Evolutionary conservation across 2,113 vertebrate species (phyloP), one percentile per base, ranked within the genome.

Genomic region (Lipophrys pholis): DNA sequence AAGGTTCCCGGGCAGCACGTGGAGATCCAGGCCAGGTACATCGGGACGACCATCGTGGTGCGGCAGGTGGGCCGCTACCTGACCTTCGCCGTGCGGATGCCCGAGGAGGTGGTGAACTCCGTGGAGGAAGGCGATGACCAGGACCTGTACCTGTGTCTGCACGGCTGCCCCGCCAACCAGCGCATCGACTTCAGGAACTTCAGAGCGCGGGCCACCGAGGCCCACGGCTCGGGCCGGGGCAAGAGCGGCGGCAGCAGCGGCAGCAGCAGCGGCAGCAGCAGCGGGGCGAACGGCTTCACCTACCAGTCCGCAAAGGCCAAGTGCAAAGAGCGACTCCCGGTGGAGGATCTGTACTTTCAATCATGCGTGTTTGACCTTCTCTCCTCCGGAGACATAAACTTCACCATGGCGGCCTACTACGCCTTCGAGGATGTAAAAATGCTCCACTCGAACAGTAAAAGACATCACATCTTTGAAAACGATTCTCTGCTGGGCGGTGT

Each of bases 301-400:
- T 96, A 95, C 0, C 94, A 96, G 79, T 92, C 95, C 0, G 97
- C 97, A 30, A 95, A 84, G 1, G 94, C 95, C 89, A 97, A 95
- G 91, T 99, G 97, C 89, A 96, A 95, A 87, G 97, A 98, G 83
- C 95, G 95, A 72, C 95, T 99, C 71, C 97, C 97, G 0, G 96
- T 99, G 79, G 96, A 99, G 91, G 97, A 99, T 86, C 90, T 99
- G 59, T 99, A 99, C 87, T 99, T 97, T 80, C 96, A 99, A 78
- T 98, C 97, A 51, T 99, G 97, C 7, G 95, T 99, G 82, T 99
- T 99, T 0, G 97, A 99, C 83, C 96, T 99, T 38, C 94, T 99
- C 46, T 98, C 96, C 16, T 98, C 97, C 0, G 97, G 97, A 0
- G 97, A 99, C 0, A 93, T 97, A 83, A 97, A 98, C 94, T 99